Percentiles rank a stretch among this genome's conserved stretches.
Evolutionary conservation across 2,888 invertebrate genomes (phyloP).

Genomic region (Drosophila pseudotakahashii): DNA sequence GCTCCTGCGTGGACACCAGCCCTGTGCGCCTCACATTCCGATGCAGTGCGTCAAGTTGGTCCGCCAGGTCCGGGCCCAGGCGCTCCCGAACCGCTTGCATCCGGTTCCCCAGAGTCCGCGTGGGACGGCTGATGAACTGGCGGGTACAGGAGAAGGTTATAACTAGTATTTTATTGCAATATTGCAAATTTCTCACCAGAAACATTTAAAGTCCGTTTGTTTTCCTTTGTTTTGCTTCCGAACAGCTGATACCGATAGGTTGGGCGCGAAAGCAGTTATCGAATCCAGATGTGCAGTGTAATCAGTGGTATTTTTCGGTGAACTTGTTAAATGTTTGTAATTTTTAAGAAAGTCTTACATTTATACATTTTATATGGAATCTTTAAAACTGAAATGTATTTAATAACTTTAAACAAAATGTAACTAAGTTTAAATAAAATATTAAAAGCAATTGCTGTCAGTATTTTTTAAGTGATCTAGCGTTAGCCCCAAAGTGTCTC

Average conservation of each 20-base stretch:
- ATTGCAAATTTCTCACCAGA: conserved; percentile 47
- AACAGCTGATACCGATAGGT: conserved; percentile 7
- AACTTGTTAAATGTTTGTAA: too few species aligned
- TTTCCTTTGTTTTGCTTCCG: not conserved
- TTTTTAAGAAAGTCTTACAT: too few species aligned
- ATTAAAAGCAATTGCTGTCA: too few species aligned
- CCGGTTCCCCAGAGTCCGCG: conserved; percentile 66
- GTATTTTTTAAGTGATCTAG: not conserved
- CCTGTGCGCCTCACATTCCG: conserved; percentile 80
- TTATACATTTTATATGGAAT: too few species aligned
- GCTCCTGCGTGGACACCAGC: conserved; percentile 78
- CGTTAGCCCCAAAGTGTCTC: not conserved
- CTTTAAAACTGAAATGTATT: too few species aligned
- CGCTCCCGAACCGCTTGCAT: conserved; percentile 70
- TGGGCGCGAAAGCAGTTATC: not conserved
- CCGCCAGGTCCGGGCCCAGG: conserved; percentile 73
- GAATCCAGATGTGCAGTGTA: not conserved
- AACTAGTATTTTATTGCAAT: not conserved
- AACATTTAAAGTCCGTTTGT: conserved; percentile 48
- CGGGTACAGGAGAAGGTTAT: not conserved
- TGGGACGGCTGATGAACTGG: conserved; percentile 81
- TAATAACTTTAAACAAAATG: too few species aligned
- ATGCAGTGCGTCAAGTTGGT: conserved; percentile 79
- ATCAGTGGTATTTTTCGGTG: too few species aligned
- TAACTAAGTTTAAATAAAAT: too few species aligned